Percentiles rank a stretch among this genome's conserved stretches.
Conservation (phyloP, 2,888 invertebrate species). For the Temnothorax rugatulus region DNA sequence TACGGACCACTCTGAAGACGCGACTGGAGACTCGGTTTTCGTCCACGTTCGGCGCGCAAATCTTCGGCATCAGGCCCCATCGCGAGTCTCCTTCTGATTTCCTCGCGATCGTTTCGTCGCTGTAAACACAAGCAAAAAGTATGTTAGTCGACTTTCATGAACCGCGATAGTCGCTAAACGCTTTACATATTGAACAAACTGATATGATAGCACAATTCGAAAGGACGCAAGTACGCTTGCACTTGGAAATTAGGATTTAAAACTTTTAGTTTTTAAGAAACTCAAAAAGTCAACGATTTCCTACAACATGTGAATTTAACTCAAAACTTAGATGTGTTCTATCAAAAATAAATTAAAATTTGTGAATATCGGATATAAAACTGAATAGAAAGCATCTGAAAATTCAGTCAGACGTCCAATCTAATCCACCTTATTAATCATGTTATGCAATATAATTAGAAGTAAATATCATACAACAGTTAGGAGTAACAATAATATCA, state of each 20-base stretch:
- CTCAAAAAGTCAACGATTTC: not conserved
- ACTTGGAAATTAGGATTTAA: not conserved
- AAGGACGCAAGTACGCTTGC: not conserved
- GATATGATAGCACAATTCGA: not conserved
- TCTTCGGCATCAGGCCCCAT: conserved; percentile 94
- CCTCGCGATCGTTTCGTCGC: conserved; percentile 97
- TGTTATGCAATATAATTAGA: not conserved
- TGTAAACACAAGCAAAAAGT: conserved; percentile 83
- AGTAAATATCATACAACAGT: not conserved
- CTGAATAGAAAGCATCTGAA: not conserved
- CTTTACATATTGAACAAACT: not conserved
- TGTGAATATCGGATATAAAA: not conserved
- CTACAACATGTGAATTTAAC: not conserved
- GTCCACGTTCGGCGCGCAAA: conserved; percentile 91
- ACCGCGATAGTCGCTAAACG: not conserved
- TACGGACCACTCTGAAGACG: conserved; percentile 94
- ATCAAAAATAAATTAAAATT: not conserved
- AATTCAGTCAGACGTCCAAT: not conserved
- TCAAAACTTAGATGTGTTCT: not conserved
- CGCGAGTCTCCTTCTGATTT: conserved; percentile 95
- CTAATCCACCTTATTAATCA: not conserved
- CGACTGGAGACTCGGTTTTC: conserved; percentile 95
- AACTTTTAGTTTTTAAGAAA: too few species aligned
- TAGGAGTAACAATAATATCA: not conserved
- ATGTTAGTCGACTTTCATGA: not conserved